Percentiles rank a stretch among this genome's conserved stretches.
Conservation (phyloP, 2,113 vertebrate genomes). For the pig (Sus scrofa) region DNA sequence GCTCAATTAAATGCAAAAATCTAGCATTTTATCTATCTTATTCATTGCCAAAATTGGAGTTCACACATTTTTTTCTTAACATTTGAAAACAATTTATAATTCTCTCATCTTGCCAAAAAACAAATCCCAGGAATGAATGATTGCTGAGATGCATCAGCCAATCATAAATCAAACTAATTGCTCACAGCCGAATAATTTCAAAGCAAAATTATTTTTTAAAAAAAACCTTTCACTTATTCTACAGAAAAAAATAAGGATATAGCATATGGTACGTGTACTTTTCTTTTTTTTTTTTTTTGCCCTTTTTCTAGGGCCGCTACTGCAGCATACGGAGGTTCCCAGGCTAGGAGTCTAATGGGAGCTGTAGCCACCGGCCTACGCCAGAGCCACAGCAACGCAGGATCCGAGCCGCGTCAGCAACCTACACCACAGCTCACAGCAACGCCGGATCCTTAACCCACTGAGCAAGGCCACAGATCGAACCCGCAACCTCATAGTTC, state of each 20-base stretch:
- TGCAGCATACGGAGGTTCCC: too few relatives aligned
- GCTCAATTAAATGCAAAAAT: conserved; percentile 48
- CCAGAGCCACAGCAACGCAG: too few relatives aligned
- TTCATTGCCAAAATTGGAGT: neutral
- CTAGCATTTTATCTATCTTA: neutral
- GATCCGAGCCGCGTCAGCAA: too few relatives aligned
- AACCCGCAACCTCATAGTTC: too few relatives aligned
- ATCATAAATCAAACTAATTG: neutral
- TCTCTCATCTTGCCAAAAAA: conserved; percentile 17
- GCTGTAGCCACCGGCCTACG: too few relatives aligned
- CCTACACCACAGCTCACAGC: too few relatives aligned
- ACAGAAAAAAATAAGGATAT: neutral
- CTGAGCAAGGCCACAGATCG: too few relatives aligned
- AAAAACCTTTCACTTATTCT: conserved; percentile 5
- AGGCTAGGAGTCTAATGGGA: too few relatives aligned
- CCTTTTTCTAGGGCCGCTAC: too few relatives aligned
- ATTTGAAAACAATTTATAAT: conserved; percentile 27
- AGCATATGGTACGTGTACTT: neutral
- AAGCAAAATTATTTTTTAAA: conserved; percentile 27
- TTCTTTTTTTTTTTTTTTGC: too few relatives aligned
- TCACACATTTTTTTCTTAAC: neutral
- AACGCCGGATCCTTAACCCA: too few relatives aligned
- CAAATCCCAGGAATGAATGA: neutral
- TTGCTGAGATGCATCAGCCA: neutral
- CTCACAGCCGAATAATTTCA: neutral